Percentiles rank a stretch among this genome's conserved stretches.
Evolutionary conservation across 2,888 invertebrate species (phyloP).

Genomic region (Melieria picta): DNA sequence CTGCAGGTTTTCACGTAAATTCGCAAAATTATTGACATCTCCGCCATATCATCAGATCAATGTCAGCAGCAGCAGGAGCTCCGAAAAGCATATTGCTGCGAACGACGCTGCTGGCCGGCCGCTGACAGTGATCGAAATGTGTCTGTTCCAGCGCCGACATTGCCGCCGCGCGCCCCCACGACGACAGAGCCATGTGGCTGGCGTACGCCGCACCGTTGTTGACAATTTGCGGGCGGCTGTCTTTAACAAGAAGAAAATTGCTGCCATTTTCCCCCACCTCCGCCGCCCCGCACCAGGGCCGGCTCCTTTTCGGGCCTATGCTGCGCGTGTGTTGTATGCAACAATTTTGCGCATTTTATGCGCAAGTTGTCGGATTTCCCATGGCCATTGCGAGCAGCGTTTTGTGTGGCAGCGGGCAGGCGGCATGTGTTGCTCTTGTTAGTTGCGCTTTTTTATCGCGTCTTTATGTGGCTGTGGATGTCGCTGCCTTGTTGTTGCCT

Average conservation of each 20-base stretch:
- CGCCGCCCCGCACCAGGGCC: neutral
- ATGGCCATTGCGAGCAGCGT: constrained; percentile 3
- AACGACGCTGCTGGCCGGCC: neutral
- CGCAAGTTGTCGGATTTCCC: constrained; percentile 12
- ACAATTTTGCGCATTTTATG: neutral
- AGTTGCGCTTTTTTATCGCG: constrained; percentile 34
- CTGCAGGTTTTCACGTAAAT: constrained; percentile 54
- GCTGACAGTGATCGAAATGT: constrained; percentile 65
- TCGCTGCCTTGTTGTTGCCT: constrained; percentile 1
- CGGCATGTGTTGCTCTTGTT: constrained; percentile 43
- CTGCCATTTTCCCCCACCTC: constrained; percentile 51
- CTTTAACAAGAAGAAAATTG: constrained; percentile 64
- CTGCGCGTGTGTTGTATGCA: constrained; percentile 3
- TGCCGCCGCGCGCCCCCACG: neutral
- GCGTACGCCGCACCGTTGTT: constrained; percentile 43
- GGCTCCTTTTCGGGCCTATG: neutral
- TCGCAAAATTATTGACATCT: constrained; percentile 62
- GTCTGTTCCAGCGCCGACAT: constrained; percentile 44
- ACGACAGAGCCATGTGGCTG: constrained; percentile 23
- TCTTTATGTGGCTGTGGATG: neutral
- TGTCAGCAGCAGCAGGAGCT: constrained; percentile 2
- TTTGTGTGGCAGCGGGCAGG: neutral
- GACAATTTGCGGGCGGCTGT: constrained; percentile 59
- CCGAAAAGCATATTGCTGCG: constrained; percentile 11
- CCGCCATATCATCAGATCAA: constrained; percentile 43